Evolutionary conservation across 1,140 invertebrate genomes (phyloP), one percentile per base, ranked within the genome.

Genomic region (Trichoplusia ni): DNA sequence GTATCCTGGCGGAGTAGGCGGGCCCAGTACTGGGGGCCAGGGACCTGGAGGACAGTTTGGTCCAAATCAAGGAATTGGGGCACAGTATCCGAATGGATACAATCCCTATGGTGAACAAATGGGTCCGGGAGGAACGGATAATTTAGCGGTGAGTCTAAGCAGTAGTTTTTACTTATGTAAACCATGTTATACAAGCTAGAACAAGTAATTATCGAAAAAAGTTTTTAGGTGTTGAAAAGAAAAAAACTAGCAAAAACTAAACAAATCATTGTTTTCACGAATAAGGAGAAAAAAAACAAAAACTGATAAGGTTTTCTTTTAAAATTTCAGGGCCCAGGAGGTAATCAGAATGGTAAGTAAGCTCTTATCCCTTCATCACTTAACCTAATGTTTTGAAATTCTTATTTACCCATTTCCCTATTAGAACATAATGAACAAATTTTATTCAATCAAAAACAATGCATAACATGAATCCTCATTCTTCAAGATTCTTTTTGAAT

Each of bases 1-100:
- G 18, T 47, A 61, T 18, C 46, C 9, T 46, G 54, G 66, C 2
- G 11, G 60, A 13, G 67, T 62, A 5, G 65, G 73, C 27, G 85
- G 84, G 3, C 23, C 40, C 6, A 47, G 49, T 4, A 27, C 33
- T 33, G 54, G 60, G 21, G 49, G 42, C 7, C n/a, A n/a, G n/a
- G 58, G 56, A 4, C 35, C 46, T 9, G 62, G 67, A 18, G 56
- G 69, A 37, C 44, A 49, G n/a, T 40, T 54, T 11, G 46, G 37
- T n/a, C 35, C 35, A n/a, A 38, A 33, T 7, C 2, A 8, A n/a
- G 40, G n/a, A 21, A 21, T 31, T 9, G 35, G 23, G 1, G 27
- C 11, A 19, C 7, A 4, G 1, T 53, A 64, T 64, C 46, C 33
- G 7, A 46, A 14, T 2, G 11, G 11, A 4, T 2, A 16, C 4